These are phyloP conservation scores for Hemistola chrysoprasaria DNA, from an alignment of 2,888 invertebrate species.

Conservation along the genomic window DNA sequence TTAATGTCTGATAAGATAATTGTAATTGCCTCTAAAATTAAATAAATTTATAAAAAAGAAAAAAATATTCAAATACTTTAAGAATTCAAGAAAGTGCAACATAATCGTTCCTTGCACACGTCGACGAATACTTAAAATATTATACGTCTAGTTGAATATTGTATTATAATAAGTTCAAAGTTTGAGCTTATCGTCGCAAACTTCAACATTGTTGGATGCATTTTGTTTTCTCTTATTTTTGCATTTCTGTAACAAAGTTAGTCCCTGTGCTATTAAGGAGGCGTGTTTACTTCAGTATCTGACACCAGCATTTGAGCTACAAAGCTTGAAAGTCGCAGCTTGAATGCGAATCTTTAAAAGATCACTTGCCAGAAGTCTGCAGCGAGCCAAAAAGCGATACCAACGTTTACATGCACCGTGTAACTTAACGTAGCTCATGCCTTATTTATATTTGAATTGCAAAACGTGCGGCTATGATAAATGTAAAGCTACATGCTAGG, in stretches of 20 bases:
- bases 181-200: not conserved
- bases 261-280: slow-evolving; percentile 10
- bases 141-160: too few relatives aligned
- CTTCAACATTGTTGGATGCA: slow-evolving; percentile 12
- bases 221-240: slow-evolving; percentile 9
- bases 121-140: too few relatives aligned
- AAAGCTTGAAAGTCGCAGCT: slow-evolving; percentile 6
- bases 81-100: too few relatives aligned
- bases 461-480: slow-evolving; percentile 11
- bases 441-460: slow-evolving; percentile 20
- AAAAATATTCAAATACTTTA: too few relatives aligned
- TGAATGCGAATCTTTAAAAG: slow-evolving; percentile 19
- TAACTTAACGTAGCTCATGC: slow-evolving; percentile 11
- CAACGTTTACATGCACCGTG: slow-evolving; percentile 13
- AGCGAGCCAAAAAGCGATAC: slow-evolving; percentile 17
- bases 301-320: slow-evolving; percentile 16
- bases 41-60: too few relatives aligned
- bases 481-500: slow-evolving; percentile 1
- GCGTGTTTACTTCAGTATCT: slow-evolving; percentile 23
- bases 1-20: too few relatives aligned
- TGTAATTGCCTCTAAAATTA: too few relatives aligned
- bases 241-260: slow-evolving; percentile 19
- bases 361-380: slow-evolving; percentile 19
- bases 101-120: too few relatives aligned
- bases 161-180: too few relatives aligned